Base-by-base conservation (phyloP, 92 coral and sea anemone species). In the Porites evermanni region DNA sequence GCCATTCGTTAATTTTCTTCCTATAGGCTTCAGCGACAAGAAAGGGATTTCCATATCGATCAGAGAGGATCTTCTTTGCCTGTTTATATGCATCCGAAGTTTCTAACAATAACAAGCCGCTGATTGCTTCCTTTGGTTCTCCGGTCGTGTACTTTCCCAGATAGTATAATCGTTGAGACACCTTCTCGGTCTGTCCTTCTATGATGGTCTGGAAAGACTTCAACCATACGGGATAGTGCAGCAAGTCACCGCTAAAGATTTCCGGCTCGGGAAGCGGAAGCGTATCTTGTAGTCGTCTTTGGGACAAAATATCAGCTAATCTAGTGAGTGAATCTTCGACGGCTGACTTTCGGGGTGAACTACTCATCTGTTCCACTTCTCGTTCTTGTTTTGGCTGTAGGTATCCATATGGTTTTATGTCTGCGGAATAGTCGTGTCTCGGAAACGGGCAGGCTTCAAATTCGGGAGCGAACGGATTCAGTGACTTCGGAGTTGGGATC, bases 101-200 rank as follows among this genome's bases (percentile, higher is more conserved):
- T 12, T 89, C 80, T 59, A 77, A 70, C 13, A 24, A 71, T 18
- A 92, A 79, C 63, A 81, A 24, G 18, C 88, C 88, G 74, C 83
- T 89, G 9, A 92, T 81, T 24, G 88, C 90, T 85, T 92, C 88
- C 67, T 80, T 92, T 9, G 93, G 87, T 47, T 93, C 90, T 2
- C 95, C 91, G 3, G 88, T 70, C 14, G 93, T 87, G 61, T 87
- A 93, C 71, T 63, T 70, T 17, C 80, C 89, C 19, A 87, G 77
- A 19, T 84, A 86, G 86, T 86, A 86, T 67, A 86, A 29, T 53
- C 89, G 80, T 60, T 81, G 86, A 26, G 78, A 64, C 4, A 54
- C 64, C 13, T 61, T 67, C 7, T 70, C 51, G 58, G 89, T 88
- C 81, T 85, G 53, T 20, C 84, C 59, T 67, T 91, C 89, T 60